Conservation (phyloP, 2,888 invertebrate species). For the Halictus ligatus region DNA sequence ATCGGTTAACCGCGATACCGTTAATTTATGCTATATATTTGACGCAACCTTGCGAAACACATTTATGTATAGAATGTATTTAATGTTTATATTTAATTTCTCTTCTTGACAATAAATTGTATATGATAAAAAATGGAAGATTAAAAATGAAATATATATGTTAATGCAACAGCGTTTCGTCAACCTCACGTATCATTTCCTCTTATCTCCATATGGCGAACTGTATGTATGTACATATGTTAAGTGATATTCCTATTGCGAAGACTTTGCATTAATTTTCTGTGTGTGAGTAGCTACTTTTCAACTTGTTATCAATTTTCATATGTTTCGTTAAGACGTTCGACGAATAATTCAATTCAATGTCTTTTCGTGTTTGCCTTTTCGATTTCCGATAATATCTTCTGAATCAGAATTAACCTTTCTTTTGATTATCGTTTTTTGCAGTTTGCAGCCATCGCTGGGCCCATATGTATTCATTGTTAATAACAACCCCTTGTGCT, state of each 20-base stretch:
- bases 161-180: conserved; percentile 3
- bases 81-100: not conserved
- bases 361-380: not conserved
- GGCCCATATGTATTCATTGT: not conserved
- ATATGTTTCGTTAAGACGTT: not conserved
- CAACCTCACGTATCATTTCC: conserved; percentile 13
- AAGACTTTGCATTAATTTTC: conserved; percentile 12
- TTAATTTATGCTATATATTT: conserved; percentile 21
- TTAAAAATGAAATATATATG: not conserved
- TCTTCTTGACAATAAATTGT: not conserved
- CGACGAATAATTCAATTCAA: not conserved
- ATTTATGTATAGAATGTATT: not conserved
- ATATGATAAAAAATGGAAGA: not conserved
- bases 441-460: conserved; percentile 2
- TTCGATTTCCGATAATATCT: not conserved
- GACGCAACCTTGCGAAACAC: not conserved
- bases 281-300: not conserved
- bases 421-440: not conserved
- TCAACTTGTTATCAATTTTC: not conserved
- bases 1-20: conserved; percentile 7
- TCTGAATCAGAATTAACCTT: conserved; percentile 37
- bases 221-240: not conserved
- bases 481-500: not conserved
- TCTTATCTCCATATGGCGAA: conserved; percentile 48
- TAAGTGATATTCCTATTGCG: not conserved